These are phyloP conservation scores for Danaus chrysippus DNA, from an alignment of 2,888 invertebrate genomes.

Conservation along the genomic window DNA sequence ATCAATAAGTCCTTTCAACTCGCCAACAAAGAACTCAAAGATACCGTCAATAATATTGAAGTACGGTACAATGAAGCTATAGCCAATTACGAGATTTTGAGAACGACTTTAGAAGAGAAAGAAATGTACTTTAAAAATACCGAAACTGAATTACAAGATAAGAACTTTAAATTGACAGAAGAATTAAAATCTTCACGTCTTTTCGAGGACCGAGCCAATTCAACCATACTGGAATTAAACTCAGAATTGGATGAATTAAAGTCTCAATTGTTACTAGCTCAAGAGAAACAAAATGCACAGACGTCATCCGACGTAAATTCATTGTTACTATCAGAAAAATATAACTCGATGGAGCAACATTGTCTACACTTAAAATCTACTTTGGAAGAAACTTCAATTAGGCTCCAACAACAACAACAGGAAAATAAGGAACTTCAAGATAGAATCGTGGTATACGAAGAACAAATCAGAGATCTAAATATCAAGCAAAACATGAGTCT, in stretches of 20 bases:
- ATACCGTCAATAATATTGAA: conserved; percentile 24
- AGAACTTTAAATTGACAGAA: conserved; percentile 40
- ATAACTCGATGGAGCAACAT: conserved; percentile 47
- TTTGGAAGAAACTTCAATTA: not conserved
- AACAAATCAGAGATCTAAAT: not conserved
- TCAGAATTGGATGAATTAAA: conserved; percentile 43
- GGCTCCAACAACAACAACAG: not conserved
- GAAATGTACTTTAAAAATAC: conserved; percentile 39
- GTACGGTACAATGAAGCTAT: conserved; percentile 37
- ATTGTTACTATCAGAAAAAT: conserved; percentile 44
- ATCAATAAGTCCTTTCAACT: conserved; percentile 17
- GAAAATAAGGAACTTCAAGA: conserved; percentile 1
- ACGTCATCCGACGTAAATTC: conserved; percentile 32
- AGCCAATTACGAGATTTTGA: conserved; percentile 39
- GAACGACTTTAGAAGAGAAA: conserved; percentile 42
- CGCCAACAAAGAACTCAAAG: conserved; percentile 17
- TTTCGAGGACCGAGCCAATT: conserved; percentile 41
- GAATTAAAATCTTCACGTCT: conserved; percentile 40
- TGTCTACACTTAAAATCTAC: conserved; percentile 43
- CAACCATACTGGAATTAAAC: conserved; percentile 39
- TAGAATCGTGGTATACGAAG: not conserved
- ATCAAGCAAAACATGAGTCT: too few species aligned
- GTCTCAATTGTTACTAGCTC: conserved; percentile 16
- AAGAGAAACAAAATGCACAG: conserved; percentile 10
- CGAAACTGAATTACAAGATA: conserved; percentile 34